Conservation (phyloP, 2,113 vertebrate genomes). For the Prionailurus bengalensis region DNA sequence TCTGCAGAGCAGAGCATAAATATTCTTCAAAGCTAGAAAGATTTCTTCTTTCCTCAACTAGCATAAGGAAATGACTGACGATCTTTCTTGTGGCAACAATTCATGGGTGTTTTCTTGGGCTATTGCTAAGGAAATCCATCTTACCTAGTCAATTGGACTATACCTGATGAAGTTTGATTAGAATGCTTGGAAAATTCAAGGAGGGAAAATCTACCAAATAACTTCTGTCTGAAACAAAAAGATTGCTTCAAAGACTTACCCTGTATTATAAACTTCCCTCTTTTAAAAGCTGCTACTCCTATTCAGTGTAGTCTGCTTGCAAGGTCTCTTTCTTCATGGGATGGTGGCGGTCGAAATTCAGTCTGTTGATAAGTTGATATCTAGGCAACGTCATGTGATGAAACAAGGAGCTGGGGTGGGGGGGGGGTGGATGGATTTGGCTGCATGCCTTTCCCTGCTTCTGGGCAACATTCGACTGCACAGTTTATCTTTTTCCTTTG, state of each 20-base stretch:
- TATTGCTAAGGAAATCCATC: slow-evolving; percentile 48
- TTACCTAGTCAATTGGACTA: neutral
- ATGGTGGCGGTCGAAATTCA: neutral
- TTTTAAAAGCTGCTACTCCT: slow-evolving; percentile 70
- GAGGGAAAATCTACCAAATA: neutral
- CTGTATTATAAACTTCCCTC: neutral
- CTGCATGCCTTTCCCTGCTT: slow-evolving; percentile 56
- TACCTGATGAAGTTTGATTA: slow-evolving; percentile 47
- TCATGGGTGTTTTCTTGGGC: slow-evolving; percentile 39
- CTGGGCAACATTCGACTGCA: neutral
- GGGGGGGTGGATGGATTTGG: neutral
- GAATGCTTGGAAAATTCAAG: slow-evolving; percentile 37
- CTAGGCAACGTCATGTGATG: slow-evolving; percentile 77
- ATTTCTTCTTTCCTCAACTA: slow-evolving; percentile 56
- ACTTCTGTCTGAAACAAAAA: slow-evolving; percentile 46
- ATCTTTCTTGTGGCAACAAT: slow-evolving; percentile 28
- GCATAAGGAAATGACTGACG: slow-evolving; percentile 55
- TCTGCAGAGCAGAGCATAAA: slow-evolving; percentile 61
- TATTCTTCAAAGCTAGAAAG: slow-evolving; percentile 44
- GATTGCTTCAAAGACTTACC: slow-evolving; percentile 76
- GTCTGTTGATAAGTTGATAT: slow-evolving; percentile 83
- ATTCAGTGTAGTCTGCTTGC: slow-evolving; percentile 69
- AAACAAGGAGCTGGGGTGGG: slow-evolving; percentile 29
- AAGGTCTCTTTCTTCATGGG: neutral
- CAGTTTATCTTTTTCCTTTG: neutral